phyloP scores from a whole-genome alignment of 1,140 invertebrate species.

The Atopsyche davidsoni region DNA sequence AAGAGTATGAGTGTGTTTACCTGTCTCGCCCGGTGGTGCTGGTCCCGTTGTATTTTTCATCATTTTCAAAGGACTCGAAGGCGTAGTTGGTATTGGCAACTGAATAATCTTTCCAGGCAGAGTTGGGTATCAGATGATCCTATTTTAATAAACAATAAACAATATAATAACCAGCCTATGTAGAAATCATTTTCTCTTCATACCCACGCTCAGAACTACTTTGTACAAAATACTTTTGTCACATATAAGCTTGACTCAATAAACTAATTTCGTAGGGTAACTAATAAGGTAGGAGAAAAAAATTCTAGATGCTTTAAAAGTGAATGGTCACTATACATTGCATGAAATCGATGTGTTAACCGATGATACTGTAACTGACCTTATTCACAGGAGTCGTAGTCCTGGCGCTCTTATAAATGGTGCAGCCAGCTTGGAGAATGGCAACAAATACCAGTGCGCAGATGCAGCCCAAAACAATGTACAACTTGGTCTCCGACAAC shows the following conservation, averaged over 20 bases:
- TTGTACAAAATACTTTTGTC: too few species aligned
- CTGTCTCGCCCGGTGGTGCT: conserved; percentile 34
- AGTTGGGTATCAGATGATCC: conserved; percentile 75
- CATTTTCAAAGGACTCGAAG: conserved; percentile 75
- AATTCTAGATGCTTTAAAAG: background rate
- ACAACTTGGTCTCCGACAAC: conserved; percentile 64
- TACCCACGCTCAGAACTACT: too few species aligned
- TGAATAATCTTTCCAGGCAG: conserved; percentile 82
- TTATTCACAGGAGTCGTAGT: conserved; percentile 56
- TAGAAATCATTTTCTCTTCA: too few species aligned
- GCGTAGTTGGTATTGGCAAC: conserved; percentile 79
- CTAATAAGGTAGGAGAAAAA: background rate
- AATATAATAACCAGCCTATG: background rate
- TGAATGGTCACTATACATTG: background rate
- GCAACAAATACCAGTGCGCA: conserved; percentile 71
- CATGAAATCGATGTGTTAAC: too few species aligned
- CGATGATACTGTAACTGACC: too few species aligned
- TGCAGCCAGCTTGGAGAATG: conserved; percentile 77
- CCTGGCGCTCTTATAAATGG: conserved; percentile 65
- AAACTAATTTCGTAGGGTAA: too few species aligned
- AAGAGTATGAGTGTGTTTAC: conserved; percentile 15
- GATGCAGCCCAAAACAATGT: conserved; percentile 76
- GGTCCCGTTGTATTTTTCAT: conserved; percentile 58
- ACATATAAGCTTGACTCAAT: too few species aligned
- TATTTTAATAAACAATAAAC: conserved; percentile 33